Percentiles rank a stretch among this genome's conserved stretches.
These are phyloP conservation scores for Tragelaphus imberbis DNA, from an alignment of 2,113 vertebrate species.

Conservation along the genomic window DNA sequence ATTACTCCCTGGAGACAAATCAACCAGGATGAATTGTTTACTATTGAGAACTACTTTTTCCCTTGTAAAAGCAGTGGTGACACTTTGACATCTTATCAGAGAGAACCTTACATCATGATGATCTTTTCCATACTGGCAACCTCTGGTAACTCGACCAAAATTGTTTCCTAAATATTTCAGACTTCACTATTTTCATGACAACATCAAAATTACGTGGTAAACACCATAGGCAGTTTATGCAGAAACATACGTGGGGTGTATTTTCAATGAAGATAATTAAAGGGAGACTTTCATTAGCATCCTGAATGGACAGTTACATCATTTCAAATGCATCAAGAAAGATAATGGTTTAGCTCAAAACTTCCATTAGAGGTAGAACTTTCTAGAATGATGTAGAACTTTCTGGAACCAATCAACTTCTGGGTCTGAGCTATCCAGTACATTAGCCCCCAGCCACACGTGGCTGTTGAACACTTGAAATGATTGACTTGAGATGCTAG, in stretches of 20 bases:
- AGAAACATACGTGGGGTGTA: slow-evolving; percentile 27
- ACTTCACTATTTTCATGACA: slow-evolving; percentile 5
- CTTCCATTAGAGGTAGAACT: background rate
- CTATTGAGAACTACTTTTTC: slow-evolving; percentile 52
- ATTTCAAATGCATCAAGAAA: slow-evolving; percentile 11
- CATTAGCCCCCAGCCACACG: background rate
- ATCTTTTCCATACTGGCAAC: background rate
- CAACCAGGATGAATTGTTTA: slow-evolving; percentile 59
- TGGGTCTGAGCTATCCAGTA: background rate
- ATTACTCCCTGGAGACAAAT: slow-evolving; percentile 66
- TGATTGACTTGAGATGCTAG: background rate
- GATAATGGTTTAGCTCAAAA: background rate
- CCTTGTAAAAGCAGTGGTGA: slow-evolving; percentile 20
- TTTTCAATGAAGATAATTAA: slow-evolving; percentile 36
- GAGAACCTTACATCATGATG: slow-evolving; percentile 20
- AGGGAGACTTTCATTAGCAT: background rate
- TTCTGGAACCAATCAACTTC: background rate
- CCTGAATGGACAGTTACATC: background rate
- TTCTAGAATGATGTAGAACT: background rate
- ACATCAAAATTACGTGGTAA: slow-evolving; percentile 12
- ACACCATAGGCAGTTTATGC: background rate
- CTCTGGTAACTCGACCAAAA: background rate
- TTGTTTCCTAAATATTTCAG: slow-evolving; percentile 27
- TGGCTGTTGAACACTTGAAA: background rate
- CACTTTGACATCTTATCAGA: slow-evolving; percentile 61